Evolutionary conservation across 2,888 invertebrate genomes (phyloP), one percentile per base, ranked within the genome.

Genomic region (Spatulosminthurus flaviceps): DNA sequence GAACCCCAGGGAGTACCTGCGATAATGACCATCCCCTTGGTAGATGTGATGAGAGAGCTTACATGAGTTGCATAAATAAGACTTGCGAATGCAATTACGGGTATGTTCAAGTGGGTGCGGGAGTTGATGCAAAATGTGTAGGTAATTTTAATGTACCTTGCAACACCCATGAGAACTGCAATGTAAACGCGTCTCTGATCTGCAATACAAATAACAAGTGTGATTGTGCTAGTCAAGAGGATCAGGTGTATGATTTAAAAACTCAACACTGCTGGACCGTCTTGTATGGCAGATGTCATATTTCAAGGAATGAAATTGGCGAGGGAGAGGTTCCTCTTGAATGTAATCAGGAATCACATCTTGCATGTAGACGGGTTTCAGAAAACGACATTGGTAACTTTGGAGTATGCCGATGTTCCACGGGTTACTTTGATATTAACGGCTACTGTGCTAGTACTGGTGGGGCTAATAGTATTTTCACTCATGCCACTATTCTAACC

Each of bases 131-230:
- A 19, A 51, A 51, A 51, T 51, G 51, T 16, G 51, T 51, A 11
- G 51, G 51, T 11, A 51, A n/a, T 19, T 51, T 11, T 16, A 51
- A 51, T 19, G 1, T 2, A n/a, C 51, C 51, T 51, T 51, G 51
- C 51, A 2, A 1, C n/a, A n/a, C 16, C 16, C 1, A 51, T 51
- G 51, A 4, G 9, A 51, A 51, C n/a, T 51, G 51, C 51, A 51
- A 51, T 51, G 5, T 51, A 2, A 51, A 51, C 16, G 51, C 7
- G n/a, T 51, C 51, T n/a, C 16, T 51, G 16, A 19, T 51, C 1
- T 51, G 51, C n/a, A 51, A 51, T 51, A 51, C 19, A n/a, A 51
- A 51, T 51, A 19, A 51, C n/a, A 51, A 51, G 16, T 51, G 51
- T 19, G 51, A 51, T 16, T 51, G 51, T 51, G 51, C 51, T 51